These are phyloP conservation scores for Rana temporaria DNA, from an alignment of 2,113 vertebrate species.

Conservation along the genomic window DNA sequence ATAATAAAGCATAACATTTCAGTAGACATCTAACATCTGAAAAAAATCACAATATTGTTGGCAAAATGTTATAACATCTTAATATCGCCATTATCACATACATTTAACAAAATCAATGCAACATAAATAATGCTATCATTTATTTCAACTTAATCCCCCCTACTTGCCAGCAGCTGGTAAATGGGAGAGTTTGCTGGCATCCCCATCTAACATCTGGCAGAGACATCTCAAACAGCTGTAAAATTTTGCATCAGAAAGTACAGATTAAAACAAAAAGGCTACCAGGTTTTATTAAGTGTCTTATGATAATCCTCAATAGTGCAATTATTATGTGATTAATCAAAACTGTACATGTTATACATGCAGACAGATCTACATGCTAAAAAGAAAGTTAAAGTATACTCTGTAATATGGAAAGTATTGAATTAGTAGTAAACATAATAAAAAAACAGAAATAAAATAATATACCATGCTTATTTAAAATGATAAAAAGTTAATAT, in stretches of 20 bases:
- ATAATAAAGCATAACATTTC: too few relatives aligned
- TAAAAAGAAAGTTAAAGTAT: too few relatives aligned
- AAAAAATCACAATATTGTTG: too few relatives aligned
- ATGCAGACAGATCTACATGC: too few relatives aligned
- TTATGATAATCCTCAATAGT: constrained; percentile 66
- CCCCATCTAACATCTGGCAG: constrained; percentile 80
- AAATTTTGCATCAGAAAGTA: constrained; percentile 70
- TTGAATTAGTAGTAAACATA: too few relatives aligned
- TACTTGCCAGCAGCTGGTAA: constrained; percentile 79
- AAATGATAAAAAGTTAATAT: too few relatives aligned
- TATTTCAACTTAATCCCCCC: constrained; percentile 70
- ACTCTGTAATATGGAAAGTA: too few relatives aligned
- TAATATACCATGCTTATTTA: too few relatives aligned
- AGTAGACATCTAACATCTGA: too few relatives aligned
- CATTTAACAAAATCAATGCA: constrained; percentile 1
- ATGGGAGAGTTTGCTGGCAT: constrained; percentile 75
- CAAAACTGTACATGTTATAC: too few relatives aligned
- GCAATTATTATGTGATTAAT: too few relatives aligned
- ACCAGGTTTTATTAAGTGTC: constrained; percentile 68
- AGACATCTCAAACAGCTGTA: constrained; percentile 83
- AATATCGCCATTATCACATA: neutral
- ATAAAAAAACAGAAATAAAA: too few relatives aligned
- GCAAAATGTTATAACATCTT: neutral
- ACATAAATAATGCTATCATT: constrained; percentile 38
- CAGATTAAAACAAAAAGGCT: constrained; percentile 69